These are phyloP conservation scores for Zosterops lateralis DNA, from an alignment of 2,113 vertebrate species.

Conservation along the genomic window DNA sequence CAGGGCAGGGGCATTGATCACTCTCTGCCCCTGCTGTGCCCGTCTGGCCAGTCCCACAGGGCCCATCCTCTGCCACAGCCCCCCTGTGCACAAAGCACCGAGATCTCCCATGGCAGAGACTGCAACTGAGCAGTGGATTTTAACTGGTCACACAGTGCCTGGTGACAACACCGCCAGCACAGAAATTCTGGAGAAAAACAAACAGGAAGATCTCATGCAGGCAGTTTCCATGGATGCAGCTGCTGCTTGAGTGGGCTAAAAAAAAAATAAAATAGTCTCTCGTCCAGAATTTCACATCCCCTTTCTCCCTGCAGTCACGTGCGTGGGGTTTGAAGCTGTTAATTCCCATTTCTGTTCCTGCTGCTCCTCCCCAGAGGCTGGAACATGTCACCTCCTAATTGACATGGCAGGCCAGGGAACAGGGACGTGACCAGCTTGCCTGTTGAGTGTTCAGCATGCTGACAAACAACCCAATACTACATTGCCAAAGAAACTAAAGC, in stretches of 20 bases:
- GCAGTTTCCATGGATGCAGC: conserved; percentile 25
- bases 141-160: neutral
- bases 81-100: accelerated
- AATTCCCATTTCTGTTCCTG: neutral
- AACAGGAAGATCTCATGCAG: neutral
- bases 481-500: neutral
- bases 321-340: accelerated
- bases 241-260: neutral
- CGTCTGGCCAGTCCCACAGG: neutral
- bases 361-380: accelerated
- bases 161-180: neutral
- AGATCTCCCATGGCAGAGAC: neutral
- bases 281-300: neutral
- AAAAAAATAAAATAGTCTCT: neutral
- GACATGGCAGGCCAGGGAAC: neutral
- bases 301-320: neutral
- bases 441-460: neutral
- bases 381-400: neutral
- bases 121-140: neutral
- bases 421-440: neutral
- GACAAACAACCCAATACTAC: neutral
- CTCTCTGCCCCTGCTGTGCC: neutral
- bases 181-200: neutral
- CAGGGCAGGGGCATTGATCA: neutral
- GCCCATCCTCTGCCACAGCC: neutral